Conservation (phyloP, 2,797 vertebrate species). For the Peromyscus aztecus region DNA sequence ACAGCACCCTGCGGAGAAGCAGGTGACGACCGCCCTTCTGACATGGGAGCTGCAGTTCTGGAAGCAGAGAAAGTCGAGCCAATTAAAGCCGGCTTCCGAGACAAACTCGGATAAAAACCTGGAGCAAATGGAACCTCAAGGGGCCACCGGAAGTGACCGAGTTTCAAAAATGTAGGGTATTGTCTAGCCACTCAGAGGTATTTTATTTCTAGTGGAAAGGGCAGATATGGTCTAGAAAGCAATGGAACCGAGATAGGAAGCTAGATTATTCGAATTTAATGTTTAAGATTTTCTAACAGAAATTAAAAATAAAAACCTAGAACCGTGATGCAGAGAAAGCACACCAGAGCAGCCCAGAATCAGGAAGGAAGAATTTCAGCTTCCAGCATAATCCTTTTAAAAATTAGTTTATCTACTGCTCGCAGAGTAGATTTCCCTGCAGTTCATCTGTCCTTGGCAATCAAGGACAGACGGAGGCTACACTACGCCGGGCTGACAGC, state of each 20-base stretch:
- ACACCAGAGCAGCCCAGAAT: not conserved
- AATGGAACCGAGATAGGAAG: not conserved
- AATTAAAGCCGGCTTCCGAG: not conserved
- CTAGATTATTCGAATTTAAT: not conserved
- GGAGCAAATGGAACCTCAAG: not conserved
- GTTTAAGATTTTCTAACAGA: constrained; percentile 49
- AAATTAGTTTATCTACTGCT: not conserved
- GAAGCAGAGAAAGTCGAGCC: constrained; percentile 17
- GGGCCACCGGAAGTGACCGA: not conserved
- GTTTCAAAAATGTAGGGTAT: constrained; percentile 6
- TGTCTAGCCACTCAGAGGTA: not conserved
- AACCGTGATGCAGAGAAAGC: not conserved
- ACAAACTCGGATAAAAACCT: not conserved
- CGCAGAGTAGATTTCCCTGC: not conserved
- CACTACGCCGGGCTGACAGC: not conserved
- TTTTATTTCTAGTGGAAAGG: not conserved
- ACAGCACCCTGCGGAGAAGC: constrained; percentile 99
- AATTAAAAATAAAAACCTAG: not conserved
- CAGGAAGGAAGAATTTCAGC: not conserved
- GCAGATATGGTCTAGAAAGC: not conserved
- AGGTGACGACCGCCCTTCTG: constrained; percentile 97
- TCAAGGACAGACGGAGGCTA: not conserved
- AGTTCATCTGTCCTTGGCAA: not conserved
- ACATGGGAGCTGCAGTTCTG: constrained; percentile 99
- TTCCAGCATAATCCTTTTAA: not conserved